Conservation (phyloP, 2,113 vertebrate genomes). For the Clarias macrocephalus region DNA sequence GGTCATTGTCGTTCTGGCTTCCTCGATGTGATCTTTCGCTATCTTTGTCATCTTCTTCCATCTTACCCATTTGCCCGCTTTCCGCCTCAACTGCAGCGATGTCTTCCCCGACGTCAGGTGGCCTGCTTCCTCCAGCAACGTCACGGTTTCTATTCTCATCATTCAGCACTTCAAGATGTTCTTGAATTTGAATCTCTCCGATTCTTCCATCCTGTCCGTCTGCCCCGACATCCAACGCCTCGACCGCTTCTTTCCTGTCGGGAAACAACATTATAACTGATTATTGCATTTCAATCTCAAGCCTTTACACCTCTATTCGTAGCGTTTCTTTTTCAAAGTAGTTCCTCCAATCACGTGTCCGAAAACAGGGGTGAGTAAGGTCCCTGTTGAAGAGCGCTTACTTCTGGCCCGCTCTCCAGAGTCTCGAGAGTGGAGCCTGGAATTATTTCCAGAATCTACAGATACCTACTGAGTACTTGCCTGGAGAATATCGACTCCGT, state of each 20-base stretch:
- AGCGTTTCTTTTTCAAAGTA: background rate
- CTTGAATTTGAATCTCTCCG: background rate
- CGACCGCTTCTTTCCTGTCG: background rate
- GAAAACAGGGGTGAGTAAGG: constrained; percentile 45
- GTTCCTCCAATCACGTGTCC: background rate
- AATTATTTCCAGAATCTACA: constrained; percentile 42
- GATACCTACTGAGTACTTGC: constrained; percentile 47
- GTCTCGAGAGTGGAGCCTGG: constrained; percentile 39
- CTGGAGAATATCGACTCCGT: constrained; percentile 13
- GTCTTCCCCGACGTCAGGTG: background rate
- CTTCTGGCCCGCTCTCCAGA: constrained; percentile 55
- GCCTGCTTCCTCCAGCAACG: background rate
- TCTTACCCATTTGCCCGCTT: background rate
- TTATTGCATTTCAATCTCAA: background rate
- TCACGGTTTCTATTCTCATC: background rate
- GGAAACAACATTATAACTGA: background rate
- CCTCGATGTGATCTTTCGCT: background rate
- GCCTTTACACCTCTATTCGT: background rate
- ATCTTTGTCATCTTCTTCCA: background rate
- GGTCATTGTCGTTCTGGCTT: background rate
- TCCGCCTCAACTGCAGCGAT: background rate
- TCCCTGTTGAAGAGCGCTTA: constrained; percentile 41
- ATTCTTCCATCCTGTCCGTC: background rate
- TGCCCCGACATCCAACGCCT: background rate
- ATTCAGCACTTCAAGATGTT: background rate